Percentiles rank a stretch among this genome's conserved stretches.
Conservation (phyloP, 35 echinoderm and acorn worm species). For the Patiria miniata region DNA sequence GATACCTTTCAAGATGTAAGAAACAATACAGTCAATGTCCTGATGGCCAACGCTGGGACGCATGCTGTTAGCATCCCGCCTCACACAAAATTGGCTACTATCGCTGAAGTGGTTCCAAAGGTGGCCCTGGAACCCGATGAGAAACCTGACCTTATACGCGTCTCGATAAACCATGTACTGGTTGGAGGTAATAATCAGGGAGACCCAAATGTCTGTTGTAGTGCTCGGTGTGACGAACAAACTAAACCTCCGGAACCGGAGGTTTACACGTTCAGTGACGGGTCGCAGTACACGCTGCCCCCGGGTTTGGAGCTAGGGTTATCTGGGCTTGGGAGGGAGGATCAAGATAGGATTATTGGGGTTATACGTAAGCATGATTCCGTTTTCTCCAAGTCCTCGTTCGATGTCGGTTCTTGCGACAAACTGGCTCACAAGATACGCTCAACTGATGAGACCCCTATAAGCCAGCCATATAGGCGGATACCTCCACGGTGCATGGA, state of each 20-base stretch:
- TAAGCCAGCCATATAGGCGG: slow-evolving; percentile 6
- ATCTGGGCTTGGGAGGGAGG: background rate
- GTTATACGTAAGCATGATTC: background rate
- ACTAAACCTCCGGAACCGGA: background rate
- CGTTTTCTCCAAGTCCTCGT: slow-evolving; percentile 2
- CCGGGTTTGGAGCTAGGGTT: background rate
- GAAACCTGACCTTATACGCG: too few relatives aligned
- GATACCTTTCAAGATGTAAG: too few relatives aligned
- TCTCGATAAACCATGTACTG: too few relatives aligned
- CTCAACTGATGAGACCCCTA: slow-evolving; percentile 9
- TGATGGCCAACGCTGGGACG: too few relatives aligned
- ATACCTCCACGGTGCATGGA: background rate
- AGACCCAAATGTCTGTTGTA: too few relatives aligned
- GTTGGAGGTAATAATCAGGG: too few relatives aligned
- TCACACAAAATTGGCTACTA: too few relatives aligned
- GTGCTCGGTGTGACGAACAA: too few relatives aligned
- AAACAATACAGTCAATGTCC: too few relatives aligned
- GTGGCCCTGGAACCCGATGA: too few relatives aligned
- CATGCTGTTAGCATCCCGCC: too few relatives aligned
- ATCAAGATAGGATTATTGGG: background rate
- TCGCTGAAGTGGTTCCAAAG: too few relatives aligned
- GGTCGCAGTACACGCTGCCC: background rate
- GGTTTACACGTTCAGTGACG: background rate
- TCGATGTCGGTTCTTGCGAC: slow-evolving; percentile 11
- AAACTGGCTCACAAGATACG: slow-evolving; percentile 12